phyloP scores from a whole-genome alignment of 2,113 vertebrate species.

The Percopsis transmontana region DNA sequence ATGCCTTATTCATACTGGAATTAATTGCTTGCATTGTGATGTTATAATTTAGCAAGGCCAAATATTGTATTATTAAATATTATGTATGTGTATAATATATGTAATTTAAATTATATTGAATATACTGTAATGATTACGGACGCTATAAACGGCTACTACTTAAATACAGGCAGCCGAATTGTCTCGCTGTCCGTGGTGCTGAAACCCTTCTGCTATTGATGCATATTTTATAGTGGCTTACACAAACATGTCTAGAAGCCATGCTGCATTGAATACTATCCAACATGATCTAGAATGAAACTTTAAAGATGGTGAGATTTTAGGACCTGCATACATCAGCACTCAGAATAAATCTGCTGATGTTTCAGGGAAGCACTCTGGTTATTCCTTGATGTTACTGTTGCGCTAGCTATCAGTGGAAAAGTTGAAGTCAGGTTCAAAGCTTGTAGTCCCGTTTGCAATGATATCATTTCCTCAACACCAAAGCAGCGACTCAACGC shows the following conservation, averaged over 20 bases:
- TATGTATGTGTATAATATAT: not conserved
- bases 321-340: slow-evolving; percentile 2
- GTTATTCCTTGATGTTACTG: slow-evolving; percentile 21
- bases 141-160: not conserved
- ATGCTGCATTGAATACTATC: not conserved
- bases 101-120: not conserved
- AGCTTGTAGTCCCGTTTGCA: slow-evolving; percentile 20
- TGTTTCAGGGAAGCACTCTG: slow-evolving; percentile 3
- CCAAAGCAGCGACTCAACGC: not conserved
- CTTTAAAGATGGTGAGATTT: slow-evolving; percentile 14
- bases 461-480: not conserved
- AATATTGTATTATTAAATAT: too few relatives aligned
- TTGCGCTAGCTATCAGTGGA: slow-evolving; percentile 8
- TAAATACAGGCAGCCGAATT: not conserved
- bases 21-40: slow-evolving; percentile 13
- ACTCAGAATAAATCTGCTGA: slow-evolving; percentile 7
- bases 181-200: slow-evolving; percentile 65
- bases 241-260: not conserved
- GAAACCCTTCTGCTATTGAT: slow-evolving; percentile 7
- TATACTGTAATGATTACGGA: not conserved
- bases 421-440: slow-evolving; percentile 28
- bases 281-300: not conserved
- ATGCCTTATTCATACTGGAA: not conserved
- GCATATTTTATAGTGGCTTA: not conserved
- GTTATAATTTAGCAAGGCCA: too few relatives aligned